Evolutionary conservation across 2,797 vertebrate genomes (phyloP).

Genomic region (Erpetoichthys calabaricus): DNA sequence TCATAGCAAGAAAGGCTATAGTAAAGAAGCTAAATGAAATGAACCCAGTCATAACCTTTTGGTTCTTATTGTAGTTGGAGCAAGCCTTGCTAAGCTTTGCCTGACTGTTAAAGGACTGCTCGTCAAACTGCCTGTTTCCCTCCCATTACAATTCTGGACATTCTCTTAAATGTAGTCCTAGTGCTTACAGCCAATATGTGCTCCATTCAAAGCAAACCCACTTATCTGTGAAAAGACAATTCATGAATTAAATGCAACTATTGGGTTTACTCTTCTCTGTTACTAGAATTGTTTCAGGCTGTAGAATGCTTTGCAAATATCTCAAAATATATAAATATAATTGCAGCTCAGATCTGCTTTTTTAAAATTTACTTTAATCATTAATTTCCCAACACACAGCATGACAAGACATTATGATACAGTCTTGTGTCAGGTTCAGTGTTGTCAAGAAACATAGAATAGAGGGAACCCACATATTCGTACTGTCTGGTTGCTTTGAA

Average conservation of each 20-base stretch:
- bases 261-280: no score
- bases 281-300: no score
- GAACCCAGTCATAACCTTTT: slow-evolving; percentile 57
- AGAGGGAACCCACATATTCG: background rate
- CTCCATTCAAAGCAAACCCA: slow-evolving; percentile 69
- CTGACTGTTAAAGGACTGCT: slow-evolving; percentile 58
- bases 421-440: background rate
- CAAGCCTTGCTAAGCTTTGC: slow-evolving; percentile 64
- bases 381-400: no score
- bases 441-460: background rate
- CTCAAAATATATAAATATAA: background rate
- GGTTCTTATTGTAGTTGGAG: slow-evolving; percentile 68
- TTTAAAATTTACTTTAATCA: background rate
- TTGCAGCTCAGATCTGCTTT: slow-evolving; percentile 9
- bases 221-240: slow-evolving; percentile 33
- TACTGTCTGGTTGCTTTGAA: slow-evolving; percentile 64
- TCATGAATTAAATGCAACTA: no score
- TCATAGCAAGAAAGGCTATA: slow-evolving; percentile 15
- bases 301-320: no score
- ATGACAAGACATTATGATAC: background rate
- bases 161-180: slow-evolving; percentile 38
- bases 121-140: slow-evolving; percentile 58
- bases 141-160: slow-evolving; percentile 34
- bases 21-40: slow-evolving; percentile 25
- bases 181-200: slow-evolving; percentile 49